Evolutionary conservation across 2,113 vertebrate genomes (phyloP).

Genomic region (Centropristis striata): DNA sequence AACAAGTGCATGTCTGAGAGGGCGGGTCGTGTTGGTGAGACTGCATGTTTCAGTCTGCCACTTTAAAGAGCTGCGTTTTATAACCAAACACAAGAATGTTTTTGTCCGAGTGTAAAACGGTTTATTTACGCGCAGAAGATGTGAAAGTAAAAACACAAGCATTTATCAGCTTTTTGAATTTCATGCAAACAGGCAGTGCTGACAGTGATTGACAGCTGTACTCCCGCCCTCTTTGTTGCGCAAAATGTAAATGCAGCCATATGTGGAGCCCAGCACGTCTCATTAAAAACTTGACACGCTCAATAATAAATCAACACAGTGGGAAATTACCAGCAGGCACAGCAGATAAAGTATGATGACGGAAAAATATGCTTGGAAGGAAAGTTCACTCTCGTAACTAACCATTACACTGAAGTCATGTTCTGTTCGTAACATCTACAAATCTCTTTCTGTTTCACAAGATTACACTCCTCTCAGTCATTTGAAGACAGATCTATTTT

Average conservation of each 20-base stretch:
- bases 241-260: conserved; percentile 63
- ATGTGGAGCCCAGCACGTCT: conserved; percentile 41
- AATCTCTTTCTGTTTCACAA: conserved; percentile 39
- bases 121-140: conserved; percentile 59
- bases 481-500: conserved; percentile 24
- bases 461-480: conserved; percentile 11
- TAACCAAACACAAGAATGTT: conserved; percentile 63
- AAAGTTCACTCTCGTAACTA: conserved; percentile 40
- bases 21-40: conserved; percentile 38
- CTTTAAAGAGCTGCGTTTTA: conserved; percentile 75
- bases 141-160: conserved; percentile 68
- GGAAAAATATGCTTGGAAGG: conserved; percentile 40
- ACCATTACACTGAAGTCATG: conserved; percentile 21
- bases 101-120: conserved; percentile 54
- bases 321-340: conserved; percentile 55
- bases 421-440: conserved; percentile 22
- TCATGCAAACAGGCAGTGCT: neutral
- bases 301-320: conserved; percentile 54
- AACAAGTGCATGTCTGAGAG: conserved; percentile 75
- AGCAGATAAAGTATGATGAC: conserved; percentile 24
- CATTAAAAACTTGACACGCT: conserved; percentile 47
- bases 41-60: conserved; percentile 61
- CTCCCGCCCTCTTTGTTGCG: conserved; percentile 42
- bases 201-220: conserved; percentile 55
- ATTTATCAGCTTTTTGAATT: conserved; percentile 6